Evolutionary conservation across 2,888 invertebrate species (phyloP).

Genomic region (Eupithecia tripunctaria): DNA sequence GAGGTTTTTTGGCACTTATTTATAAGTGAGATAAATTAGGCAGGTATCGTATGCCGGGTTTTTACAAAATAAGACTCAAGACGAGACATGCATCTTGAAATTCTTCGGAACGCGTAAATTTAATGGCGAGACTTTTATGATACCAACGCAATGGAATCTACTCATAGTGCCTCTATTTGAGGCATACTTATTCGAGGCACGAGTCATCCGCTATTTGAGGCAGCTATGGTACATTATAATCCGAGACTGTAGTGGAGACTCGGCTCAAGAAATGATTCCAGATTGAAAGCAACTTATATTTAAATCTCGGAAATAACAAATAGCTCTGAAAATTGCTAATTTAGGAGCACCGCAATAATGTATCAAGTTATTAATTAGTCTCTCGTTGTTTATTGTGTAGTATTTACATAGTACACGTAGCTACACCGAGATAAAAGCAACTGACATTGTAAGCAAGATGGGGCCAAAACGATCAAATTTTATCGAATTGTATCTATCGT

Average conservation of each 20-base stretch:
- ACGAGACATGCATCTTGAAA: neutral
- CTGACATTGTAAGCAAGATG: neutral
- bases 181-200: neutral
- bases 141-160: neutral
- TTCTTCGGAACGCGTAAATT: neutral
- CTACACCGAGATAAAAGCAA: neutral
- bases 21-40: neutral
- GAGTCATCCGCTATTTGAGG: neutral
- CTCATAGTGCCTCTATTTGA: neutral
- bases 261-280: neutral
- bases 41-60: neutral
- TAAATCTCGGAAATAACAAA: neutral
- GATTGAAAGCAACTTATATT: neutral
- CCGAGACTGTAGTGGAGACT: neutral
- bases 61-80: neutral
- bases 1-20: slow-evolving; percentile 13
- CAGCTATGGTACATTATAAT: neutral
- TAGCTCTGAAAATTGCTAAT: neutral
- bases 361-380: neutral
- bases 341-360: neutral
- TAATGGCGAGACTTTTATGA: neutral
- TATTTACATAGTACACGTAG: neutral
- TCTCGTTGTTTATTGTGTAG: neutral
- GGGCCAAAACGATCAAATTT: no score
- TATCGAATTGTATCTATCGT: no score